Conservation (phyloP, 2,797 vertebrate genomes). For the Sebastes kiyomatsui region DNA sequence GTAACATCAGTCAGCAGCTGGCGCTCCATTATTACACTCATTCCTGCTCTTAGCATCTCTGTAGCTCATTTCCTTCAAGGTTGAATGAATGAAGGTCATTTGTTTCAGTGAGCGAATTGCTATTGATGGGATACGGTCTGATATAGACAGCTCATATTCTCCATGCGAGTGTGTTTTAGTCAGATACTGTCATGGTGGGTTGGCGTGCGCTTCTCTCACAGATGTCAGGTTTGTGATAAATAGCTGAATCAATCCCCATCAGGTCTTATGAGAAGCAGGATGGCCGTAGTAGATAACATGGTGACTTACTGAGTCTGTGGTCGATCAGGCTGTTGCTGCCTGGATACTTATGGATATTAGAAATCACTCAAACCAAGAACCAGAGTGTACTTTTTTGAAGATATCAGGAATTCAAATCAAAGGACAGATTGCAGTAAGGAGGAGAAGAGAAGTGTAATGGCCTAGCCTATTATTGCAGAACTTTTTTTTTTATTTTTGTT, state of each 20-base stretch:
- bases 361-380: constrained; percentile 29
- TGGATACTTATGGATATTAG: constrained; percentile 2
- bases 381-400: constrained; percentile 1
- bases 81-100: constrained; percentile 31
- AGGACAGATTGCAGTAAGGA: background rate
- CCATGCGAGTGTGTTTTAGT: constrained; percentile 24
- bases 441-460: constrained; percentile 39
- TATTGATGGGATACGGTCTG: constrained; percentile 17
- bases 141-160: constrained; percentile 22
- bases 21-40: constrained; percentile 7
- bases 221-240: constrained; percentile 41
- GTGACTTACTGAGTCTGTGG: constrained; percentile 25
- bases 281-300: constrained; percentile 1
- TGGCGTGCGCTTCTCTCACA: background rate
- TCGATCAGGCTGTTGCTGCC: constrained; percentile 20
- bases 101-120: background rate
- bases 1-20: constrained; percentile 3
- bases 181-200: constrained; percentile 1
- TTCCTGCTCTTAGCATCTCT: constrained; percentile 13
- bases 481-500: constrained; percentile 43
- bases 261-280: constrained; percentile 13
- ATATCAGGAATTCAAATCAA: background rate
- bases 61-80: constrained; percentile 35
- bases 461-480: constrained; percentile 47
- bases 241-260: constrained; percentile 35